Base-by-base conservation (phyloP, 2,888 invertebrate genomes). In the Cosmia pyralina region DNA sequence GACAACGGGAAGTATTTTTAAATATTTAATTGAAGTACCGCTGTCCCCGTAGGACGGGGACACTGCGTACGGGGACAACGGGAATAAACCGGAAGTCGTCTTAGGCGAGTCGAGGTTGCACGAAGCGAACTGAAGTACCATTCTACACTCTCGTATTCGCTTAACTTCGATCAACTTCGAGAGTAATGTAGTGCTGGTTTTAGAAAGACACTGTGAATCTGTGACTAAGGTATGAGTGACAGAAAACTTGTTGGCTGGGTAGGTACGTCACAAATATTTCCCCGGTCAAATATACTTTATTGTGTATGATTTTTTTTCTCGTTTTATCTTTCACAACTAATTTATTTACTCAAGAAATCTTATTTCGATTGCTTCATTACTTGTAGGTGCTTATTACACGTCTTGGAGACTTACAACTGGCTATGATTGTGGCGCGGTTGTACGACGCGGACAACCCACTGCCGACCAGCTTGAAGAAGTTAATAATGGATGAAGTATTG, bases 351-450 rank as follows among this genome's bases (percentile, higher is more conserved):
- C 8, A 34, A 34, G 34, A 10, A 64, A n/a, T 34, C 15, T 64
- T 34, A 34, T 64, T 19, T 28, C 19, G 4, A 13, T 8, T 50
- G 15, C 28, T 13, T 6, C 0, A 28, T 67, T 34, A 10, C 34
- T 53, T 50, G 6, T 85, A 97, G 97, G 98, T 99, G 41, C 98
- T 99, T 81, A 94, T 99, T 65, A 98, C 98, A 83, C 99, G 99
- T 90, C 95, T 99, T 70, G 98, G 99, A 88, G 99, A 99, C 94
- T 96, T 99, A 70, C 99, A 99, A 93, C 93, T 99, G 79, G 99
- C 99, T 0, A 98, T 99, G 96, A 97, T 99, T 0, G 98, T 99
- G 5, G 98, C 99, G 0, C 97, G 99, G 22, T 96, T 99, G 11
- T 99, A 99, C 89, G 99, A 99, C 92, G 98, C 98, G 0, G 98